A percentile compares a stretch with the other conserved stretches of the same genome.
phyloP scores from a whole-genome alignment of 2,797 vertebrate genomes.

The Microchirus variegatus region DNA sequence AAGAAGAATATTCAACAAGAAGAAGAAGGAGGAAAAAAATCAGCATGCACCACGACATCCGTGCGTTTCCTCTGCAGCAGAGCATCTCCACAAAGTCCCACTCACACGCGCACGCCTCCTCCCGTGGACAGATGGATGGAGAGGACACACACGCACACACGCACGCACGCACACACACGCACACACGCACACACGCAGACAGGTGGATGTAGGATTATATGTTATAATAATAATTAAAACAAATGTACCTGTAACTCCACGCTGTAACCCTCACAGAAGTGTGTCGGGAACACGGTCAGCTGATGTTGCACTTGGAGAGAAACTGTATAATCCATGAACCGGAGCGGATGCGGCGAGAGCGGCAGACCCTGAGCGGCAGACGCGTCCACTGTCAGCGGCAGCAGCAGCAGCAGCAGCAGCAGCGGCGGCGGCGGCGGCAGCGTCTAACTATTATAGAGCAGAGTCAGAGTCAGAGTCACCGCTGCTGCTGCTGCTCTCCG shows the following conservation, averaged over 20 bases:
- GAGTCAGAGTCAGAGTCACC: too few species aligned
- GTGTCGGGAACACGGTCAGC: conserved; percentile 77
- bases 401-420: conserved; percentile 4
- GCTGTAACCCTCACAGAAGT: conserved; percentile 77
- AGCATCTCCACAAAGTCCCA: conserved; percentile 48
- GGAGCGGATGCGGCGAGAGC: conserved; percentile 38
- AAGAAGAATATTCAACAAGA: too few species aligned
- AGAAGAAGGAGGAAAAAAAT: conserved; percentile 4
- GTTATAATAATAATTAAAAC: too few species aligned
- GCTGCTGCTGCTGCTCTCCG: conserved; percentile 64
- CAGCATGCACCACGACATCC: conserved; percentile 55
- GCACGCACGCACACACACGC: background rate
- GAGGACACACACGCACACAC: background rate
- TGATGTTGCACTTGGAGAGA: conserved; percentile 83
- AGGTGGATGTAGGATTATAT: background rate
- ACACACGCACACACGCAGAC: background rate
- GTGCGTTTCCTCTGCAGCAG: conserved; percentile 23
- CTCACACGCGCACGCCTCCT: conserved; percentile 27
- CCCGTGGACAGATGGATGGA: background rate
- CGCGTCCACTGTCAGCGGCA: conserved; percentile 64
- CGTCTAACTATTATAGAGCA: conserved; percentile 40
- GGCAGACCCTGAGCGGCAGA: conserved; percentile 50
- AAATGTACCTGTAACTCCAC: conserved; percentile 83
- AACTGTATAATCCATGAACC: conserved; percentile 83
- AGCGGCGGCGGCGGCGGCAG: too few species aligned